Evolutionary conservation across 2,797 vertebrate genomes (phyloP).

Genomic region (Falco berigora): DNA sequence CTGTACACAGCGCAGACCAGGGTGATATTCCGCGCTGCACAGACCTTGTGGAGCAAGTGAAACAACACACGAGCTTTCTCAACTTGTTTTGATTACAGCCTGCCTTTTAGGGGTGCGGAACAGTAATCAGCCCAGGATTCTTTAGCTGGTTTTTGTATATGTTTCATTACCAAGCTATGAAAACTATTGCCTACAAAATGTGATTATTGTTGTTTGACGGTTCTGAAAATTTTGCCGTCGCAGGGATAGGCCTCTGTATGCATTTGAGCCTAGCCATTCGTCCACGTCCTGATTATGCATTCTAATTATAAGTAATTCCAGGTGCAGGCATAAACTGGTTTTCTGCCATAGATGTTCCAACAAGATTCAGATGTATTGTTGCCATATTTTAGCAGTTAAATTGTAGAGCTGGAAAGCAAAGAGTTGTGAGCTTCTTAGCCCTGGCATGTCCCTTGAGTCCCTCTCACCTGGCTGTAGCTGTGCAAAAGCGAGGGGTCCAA

Average conservation of each 20-base stretch:
- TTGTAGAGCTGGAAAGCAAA: conserved; percentile 18
- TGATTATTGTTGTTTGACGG: not conserved
- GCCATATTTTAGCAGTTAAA: conserved; percentile 31
- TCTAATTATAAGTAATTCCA: conserved; percentile 40
- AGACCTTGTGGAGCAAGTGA: not conserved
- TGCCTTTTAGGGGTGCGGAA: not conserved
- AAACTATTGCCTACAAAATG: conserved; percentile 11
- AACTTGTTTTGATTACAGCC: not conserved
- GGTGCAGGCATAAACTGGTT: not conserved
- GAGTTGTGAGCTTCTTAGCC: not conserved
- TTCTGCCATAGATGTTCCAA: conserved; percentile 3
- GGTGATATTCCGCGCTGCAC: not conserved
- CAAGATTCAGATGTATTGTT: conserved; percentile 26
- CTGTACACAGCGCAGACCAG: not conserved
- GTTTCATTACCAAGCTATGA: not conserved
- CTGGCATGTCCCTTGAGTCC: not conserved
- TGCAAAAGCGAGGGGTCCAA: not conserved
- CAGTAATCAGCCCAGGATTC: not conserved
- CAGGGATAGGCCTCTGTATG: not conserved
- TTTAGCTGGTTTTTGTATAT: not conserved
- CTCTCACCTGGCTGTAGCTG: not conserved
- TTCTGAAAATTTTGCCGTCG: not conserved
- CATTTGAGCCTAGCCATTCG: not conserved
- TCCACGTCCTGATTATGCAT: not conserved
- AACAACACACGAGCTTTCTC: not conserved